phyloP scores from a whole-genome alignment of 2,888 invertebrate genomes.

The Stegophylla sp. region DNA sequence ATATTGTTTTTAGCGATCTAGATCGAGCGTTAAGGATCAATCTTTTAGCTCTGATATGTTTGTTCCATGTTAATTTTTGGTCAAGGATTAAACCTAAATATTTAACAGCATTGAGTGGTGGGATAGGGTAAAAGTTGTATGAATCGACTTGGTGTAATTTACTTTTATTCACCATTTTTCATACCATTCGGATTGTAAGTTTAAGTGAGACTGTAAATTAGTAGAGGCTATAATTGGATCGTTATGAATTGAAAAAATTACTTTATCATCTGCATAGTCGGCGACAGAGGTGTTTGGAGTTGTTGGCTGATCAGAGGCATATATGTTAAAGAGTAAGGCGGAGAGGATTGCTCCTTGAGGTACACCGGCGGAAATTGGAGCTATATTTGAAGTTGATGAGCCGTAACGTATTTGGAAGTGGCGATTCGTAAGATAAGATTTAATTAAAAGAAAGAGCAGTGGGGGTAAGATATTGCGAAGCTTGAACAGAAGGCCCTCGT shows the following conservation, averaged over 20 bases:
- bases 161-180: slow-evolving; percentile 15
- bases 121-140: slow-evolving; percentile 3
- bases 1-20: background rate
- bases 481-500: background rate
- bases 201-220: slow-evolving; percentile 8
- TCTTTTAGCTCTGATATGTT: background rate
- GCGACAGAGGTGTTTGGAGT: background rate
- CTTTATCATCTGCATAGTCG: background rate
- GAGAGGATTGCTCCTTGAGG: background rate
- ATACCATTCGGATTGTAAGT: slow-evolving; percentile 2
- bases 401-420: no score
- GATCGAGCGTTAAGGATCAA: background rate
- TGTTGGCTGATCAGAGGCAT: no score
- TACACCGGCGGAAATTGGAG: background rate
- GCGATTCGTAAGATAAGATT: background rate
- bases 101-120: background rate
- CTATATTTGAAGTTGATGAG: no score
- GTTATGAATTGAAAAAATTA: background rate
- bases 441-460: background rate
- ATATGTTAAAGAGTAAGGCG: background rate
- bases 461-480: background rate
- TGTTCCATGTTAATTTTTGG: background rate
- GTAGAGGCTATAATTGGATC: background rate
- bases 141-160: background rate
- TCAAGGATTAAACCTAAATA: slow-evolving; percentile 8